A percentile compares a stretch with the other conserved stretches of the same genome.
Evolutionary conservation across 2,797 vertebrate genomes (phyloP).

Genomic region (Sebastes oblongus): DNA sequence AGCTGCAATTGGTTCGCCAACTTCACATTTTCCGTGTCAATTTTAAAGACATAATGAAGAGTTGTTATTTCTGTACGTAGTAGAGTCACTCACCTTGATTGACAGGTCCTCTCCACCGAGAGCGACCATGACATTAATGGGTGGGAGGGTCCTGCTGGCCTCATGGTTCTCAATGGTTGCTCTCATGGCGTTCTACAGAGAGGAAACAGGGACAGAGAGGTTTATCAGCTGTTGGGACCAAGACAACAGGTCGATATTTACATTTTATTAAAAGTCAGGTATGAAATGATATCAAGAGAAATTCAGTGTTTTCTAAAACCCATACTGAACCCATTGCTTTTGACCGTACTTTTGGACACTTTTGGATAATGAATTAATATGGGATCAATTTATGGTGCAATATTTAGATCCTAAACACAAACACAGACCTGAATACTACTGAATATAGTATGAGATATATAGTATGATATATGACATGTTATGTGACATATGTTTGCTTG

Average conservation of each 20-base stretch:
- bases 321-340: background rate
- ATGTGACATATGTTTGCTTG: no score
- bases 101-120: conserved; percentile 89
- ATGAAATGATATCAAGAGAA: background rate
- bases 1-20: background rate
- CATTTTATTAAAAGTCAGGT: background rate
- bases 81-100: conserved; percentile 79
- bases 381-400: background rate
- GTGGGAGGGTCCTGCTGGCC: conserved; percentile 80
- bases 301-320: background rate
- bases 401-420: background rate
- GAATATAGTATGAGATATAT: background rate
- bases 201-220: background rate
- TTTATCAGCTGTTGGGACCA: background rate
- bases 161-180: conserved; percentile 90
- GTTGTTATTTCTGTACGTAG: background rate
- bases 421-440: no score
- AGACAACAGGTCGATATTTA: background rate
- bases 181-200: conserved; percentile 87
- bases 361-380: background rate
- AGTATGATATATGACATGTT: no score
- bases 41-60: background rate
- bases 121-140: conserved; percentile 86
- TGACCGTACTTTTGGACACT: background rate
- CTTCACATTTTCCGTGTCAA: background rate